These are phyloP conservation scores for Mixornis gularis DNA, from an alignment of 2,113 vertebrate species.

Conservation along the genomic window DNA sequence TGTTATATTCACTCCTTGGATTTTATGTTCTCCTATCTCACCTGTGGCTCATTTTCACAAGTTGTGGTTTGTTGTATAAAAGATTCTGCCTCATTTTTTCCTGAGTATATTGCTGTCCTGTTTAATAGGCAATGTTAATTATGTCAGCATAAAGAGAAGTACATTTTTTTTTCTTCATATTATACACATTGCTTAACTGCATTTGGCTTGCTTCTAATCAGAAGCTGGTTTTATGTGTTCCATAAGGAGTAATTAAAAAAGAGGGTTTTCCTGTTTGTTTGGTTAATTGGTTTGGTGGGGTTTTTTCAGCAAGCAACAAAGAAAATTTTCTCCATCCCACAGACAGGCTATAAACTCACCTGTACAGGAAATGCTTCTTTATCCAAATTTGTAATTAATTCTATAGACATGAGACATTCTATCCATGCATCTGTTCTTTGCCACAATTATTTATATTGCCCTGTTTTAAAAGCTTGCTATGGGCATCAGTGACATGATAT, in stretches of 20 bases:
- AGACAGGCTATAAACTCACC: neutral
- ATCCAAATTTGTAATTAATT: neutral
- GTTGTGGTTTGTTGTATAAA: neutral
- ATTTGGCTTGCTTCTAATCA: neutral
- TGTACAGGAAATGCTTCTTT: neutral
- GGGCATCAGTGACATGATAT: neutral
- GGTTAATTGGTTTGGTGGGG: neutral
- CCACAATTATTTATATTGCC: neutral
- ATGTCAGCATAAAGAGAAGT: neutral
- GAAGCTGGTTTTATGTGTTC: neutral
- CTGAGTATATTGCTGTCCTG: neutral
- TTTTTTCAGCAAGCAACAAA: neutral
- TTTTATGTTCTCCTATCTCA: neutral
- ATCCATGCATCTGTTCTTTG: neutral
- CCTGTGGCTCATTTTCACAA: neutral
- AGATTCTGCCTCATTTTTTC: neutral
- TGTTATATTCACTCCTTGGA: neutral
- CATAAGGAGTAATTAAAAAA: neutral
- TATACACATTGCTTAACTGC: neutral
- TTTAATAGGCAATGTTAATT: constrained; percentile 17
- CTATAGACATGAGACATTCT: neutral
- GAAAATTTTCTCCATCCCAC: neutral
- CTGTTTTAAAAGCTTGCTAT: neutral
- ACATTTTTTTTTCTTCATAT: neutral
- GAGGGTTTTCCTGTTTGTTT: fast-evolving